Conservation (phyloP, 2,113 vertebrate genomes). For the Ictidomys tridecemlineatus region DNA sequence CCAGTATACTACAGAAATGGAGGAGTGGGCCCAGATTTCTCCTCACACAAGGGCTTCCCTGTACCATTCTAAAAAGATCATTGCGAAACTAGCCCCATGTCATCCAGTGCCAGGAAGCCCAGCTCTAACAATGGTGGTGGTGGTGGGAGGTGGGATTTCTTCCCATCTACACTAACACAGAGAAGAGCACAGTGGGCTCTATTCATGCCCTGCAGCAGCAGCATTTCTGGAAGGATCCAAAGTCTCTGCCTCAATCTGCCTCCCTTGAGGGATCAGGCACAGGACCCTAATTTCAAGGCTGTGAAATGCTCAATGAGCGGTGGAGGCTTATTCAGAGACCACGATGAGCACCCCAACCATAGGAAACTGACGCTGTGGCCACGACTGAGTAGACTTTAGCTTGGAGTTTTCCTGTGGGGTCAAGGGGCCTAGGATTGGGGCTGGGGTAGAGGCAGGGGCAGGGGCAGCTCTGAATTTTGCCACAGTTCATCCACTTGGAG, state of each 20-base stretch:
- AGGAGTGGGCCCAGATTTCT: not conserved
- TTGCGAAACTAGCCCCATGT: not conserved
- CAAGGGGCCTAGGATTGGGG: not conserved
- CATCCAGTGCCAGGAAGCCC: not conserved
- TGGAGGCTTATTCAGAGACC: not conserved
- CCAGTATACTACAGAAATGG: not conserved
- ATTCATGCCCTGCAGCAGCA: not conserved
- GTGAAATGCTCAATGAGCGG: not conserved
- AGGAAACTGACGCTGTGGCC: too few species aligned
- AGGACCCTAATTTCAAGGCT: not conserved
- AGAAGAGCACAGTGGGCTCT: not conserved
- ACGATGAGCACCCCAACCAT: not conserved
- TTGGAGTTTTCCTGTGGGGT: not conserved
- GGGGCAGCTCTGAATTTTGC: not conserved
- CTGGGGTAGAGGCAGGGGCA: not conserved
- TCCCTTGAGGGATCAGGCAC: not conserved
- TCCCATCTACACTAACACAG: not conserved
- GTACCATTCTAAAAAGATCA: not conserved
- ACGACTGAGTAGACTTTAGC: not conserved
- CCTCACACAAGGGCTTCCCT: not conserved
- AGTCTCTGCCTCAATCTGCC: not conserved
- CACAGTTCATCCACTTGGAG: not conserved
- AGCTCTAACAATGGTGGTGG: not conserved
- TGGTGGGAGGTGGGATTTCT: not conserved
- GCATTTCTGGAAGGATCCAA: constrained; percentile 19